Evolutionary conservation across 2,797 vertebrate species (phyloP), one percentile per base, ranked within the genome.

Genomic region (Scomberomorus guttatus): DNA sequence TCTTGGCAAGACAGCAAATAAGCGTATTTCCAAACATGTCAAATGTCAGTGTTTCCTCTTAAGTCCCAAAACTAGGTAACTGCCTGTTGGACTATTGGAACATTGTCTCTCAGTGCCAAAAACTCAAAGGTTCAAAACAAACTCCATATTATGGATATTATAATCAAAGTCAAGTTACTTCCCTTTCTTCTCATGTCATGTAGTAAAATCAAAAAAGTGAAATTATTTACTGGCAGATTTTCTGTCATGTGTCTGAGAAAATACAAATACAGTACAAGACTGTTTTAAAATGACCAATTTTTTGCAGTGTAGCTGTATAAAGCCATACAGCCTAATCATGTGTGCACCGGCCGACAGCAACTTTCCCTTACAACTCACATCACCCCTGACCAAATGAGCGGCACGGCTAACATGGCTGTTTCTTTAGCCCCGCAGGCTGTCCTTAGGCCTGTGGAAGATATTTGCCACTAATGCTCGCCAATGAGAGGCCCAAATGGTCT

Each of bases 401-500:
- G 73, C 84, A 60, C 60, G 66, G 76, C 82, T 87, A 85, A 87
- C 72, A 80, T 32, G 81, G 75, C 86, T 85, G 87, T 92, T 94
- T 90, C 89, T 91, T 82, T 75, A 77, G 92, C 88, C 93, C 94
- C 82, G 82, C 88, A 92, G 94, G 92, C 93, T 90, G 93, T 92
- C 92, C 94, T 91, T 90, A 90, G 93, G 90, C 80, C 92, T 72
- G 86, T 87, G 82, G 93, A 93, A 94, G 93, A 93, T 93, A 94
- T 96, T 94, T 95, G 91, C 89, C 34, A 73, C 92, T 95, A 95
- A 95, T 94, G 94, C 89, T 87, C 84, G 66, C 90, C 94, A 95
- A 95, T 93, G 93, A 94, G 93, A 92, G 90, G 90, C 92, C 92
- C 93, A 94, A 95, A 95, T 95, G 93, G 93, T 94, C 94, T 95